Percentiles rank a stretch among this genome's conserved stretches.
Evolutionary conservation across 1,140 invertebrate genomes (phyloP).

Genomic region (Cataglyphis hispanica): DNA sequence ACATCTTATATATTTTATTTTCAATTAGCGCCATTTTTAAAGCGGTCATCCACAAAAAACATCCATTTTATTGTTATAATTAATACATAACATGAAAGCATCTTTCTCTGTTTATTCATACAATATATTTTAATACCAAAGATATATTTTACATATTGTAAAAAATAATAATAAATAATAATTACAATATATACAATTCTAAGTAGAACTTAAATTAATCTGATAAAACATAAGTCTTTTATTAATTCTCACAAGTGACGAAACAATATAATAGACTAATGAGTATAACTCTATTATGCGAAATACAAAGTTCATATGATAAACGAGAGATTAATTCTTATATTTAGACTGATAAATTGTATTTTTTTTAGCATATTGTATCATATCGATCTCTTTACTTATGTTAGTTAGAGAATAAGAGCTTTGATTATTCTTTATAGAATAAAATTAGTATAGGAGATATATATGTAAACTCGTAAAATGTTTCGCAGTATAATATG

Average conservation of each 20-base stretch:
- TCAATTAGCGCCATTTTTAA: conserved; percentile 35
- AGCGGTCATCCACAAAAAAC: background rate
- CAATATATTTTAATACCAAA: background rate
- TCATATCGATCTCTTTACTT: conserved; percentile 14
- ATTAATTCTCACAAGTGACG: conserved; percentile 45
- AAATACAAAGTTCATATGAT: conserved; percentile 52
- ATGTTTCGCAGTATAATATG: background rate
- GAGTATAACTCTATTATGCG: background rate
- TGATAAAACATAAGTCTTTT: conserved; percentile 39
- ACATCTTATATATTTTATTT: background rate
- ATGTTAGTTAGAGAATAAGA: conserved; percentile 36
- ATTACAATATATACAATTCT: background rate
- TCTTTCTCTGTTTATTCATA: background rate
- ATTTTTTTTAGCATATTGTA: conserved; percentile 1
- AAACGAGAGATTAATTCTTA: conserved; percentile 26
- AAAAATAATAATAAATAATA: background rate
- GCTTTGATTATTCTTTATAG: conserved; percentile 14
- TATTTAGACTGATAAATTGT: conserved; percentile 20
- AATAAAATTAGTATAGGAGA: background rate
- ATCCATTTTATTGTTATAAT: background rate
- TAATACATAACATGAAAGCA: background rate
- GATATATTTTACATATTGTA: background rate
- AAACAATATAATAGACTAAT: conserved; percentile 26
- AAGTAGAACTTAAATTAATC: conserved; percentile 35
- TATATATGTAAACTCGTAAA: conserved; percentile 12